Evolutionary conservation across 2,797 vertebrate genomes (phyloP).

Genomic region (Apodemus agrarius): DNA sequence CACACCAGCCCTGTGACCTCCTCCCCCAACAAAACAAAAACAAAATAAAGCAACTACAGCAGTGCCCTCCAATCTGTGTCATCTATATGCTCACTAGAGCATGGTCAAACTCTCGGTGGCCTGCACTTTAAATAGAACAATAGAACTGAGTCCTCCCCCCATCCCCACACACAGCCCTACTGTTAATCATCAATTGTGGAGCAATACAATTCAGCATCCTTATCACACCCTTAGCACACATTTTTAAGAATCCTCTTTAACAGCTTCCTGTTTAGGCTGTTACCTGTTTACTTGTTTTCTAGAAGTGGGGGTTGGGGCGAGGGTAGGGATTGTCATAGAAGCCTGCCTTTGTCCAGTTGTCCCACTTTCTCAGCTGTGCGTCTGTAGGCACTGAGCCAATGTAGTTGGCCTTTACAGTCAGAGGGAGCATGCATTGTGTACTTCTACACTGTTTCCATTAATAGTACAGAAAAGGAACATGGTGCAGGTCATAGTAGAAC

Average conservation of each 20-base stretch:
- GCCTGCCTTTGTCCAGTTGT: neutral
- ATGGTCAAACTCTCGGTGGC: neutral
- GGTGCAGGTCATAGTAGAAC: neutral
- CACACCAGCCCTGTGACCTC: neutral
- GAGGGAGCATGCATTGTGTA: neutral
- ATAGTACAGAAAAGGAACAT: neutral
- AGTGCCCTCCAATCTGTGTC: neutral
- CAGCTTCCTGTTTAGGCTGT: neutral
- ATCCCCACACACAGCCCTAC: too few species aligned
- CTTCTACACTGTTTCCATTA: neutral
- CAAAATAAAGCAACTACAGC: neutral
- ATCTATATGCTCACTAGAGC: neutral
- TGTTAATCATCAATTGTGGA: neutral
- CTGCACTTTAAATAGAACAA: neutral
- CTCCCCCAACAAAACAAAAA: neutral
- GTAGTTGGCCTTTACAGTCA: neutral
- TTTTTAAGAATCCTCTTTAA: neutral
- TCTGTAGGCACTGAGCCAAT: neutral
- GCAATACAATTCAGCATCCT: neutral
- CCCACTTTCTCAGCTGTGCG: neutral
- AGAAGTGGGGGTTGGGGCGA: neutral
- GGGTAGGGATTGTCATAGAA: neutral
- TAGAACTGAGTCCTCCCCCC: neutral
- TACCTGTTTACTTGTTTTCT: neutral
- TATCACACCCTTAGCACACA: neutral